phyloP scores from a whole-genome alignment of 1,140 invertebrate species.

The Anastrepha obliqua region DNA sequence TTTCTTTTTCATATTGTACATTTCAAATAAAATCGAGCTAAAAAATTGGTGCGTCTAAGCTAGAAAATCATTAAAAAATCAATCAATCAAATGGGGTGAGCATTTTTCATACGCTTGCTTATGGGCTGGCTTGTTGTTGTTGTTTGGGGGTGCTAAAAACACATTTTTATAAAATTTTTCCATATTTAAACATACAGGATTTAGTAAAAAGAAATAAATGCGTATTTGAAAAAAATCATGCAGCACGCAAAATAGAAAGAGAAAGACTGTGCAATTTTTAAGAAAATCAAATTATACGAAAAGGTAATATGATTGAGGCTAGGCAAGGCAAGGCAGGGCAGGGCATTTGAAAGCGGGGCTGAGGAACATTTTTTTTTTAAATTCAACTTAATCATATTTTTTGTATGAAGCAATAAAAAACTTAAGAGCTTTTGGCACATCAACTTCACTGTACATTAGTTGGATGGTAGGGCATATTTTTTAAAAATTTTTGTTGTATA shows the following conservation, averaged over 20 bases:
- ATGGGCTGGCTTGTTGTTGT: neutral
- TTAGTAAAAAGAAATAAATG: constrained; percentile 41
- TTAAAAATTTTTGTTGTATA: constrained; percentile 11
- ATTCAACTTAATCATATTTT: neutral
- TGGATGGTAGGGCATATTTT: neutral
- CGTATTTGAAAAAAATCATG: constrained; percentile 30
- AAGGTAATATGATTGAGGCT: neutral
- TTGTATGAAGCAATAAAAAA: neutral
- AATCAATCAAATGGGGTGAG: neutral
- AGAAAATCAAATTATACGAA: neutral
- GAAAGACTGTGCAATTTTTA: constrained; percentile 14
- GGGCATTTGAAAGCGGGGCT: constrained; percentile 9
- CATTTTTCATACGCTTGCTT: constrained; percentile 11
- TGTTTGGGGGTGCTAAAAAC: constrained; percentile 1
- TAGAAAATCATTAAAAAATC: neutral
- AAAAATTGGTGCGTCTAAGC: constrained; percentile 35
- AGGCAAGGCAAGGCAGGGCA: neutral
- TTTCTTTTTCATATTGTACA: neutral
- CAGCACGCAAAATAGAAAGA: constrained; percentile 48
- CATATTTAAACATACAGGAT: constrained; percentile 48
- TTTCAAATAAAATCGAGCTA: constrained; percentile 10
- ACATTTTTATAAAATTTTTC: constrained; percentile 27
- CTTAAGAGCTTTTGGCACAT: constrained; percentile 20
- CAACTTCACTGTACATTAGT: constrained; percentile 6
- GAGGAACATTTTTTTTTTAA: neutral